Evolutionary conservation across 2,797 vertebrate species (phyloP).

Genomic region (Nannoperca australis): DNA sequence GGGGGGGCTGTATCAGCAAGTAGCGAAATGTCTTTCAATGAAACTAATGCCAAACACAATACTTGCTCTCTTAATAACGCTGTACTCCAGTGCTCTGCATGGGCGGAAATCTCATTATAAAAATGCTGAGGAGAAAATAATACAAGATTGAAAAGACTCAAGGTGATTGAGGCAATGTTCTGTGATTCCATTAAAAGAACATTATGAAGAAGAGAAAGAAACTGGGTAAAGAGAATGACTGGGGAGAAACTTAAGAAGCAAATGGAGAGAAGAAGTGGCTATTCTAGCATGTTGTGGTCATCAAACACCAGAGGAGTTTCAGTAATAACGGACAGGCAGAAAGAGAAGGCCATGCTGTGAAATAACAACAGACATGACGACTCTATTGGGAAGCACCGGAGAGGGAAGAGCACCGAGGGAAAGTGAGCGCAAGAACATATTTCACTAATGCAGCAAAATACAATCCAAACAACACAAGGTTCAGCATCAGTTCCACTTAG

Average conservation of each 20-base stretch:
- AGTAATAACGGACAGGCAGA: conserved; percentile 20
- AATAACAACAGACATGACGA: conserved; percentile 19
- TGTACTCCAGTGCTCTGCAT: conserved; percentile 80
- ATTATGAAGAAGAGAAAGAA: conserved; percentile 56
- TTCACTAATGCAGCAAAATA: conserved; percentile 51
- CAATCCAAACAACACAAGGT: conserved; percentile 45
- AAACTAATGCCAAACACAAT: conserved; percentile 80
- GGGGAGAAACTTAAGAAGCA: conserved; percentile 47
- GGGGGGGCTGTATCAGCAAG: conserved; percentile 60
- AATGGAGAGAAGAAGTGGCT: conserved; percentile 35
- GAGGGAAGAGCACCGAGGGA: background rate
- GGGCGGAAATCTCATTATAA: conserved; percentile 86
- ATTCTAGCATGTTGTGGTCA: conserved; percentile 19
- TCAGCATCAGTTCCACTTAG: conserved; percentile 63
- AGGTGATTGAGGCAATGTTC: conserved; percentile 78
- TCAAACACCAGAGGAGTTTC: conserved; percentile 22
- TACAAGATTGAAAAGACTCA: conserved; percentile 79
- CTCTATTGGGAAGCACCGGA: background rate
- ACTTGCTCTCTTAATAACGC: conserved; percentile 78
- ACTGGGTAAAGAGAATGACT: conserved; percentile 31
- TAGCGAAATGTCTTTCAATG: conserved; percentile 73
- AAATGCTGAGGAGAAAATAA: conserved; percentile 82
- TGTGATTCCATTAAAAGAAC: conserved; percentile 80
- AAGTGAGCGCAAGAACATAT: conserved; percentile 14
- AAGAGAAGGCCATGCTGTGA: background rate